These are phyloP conservation scores for Geotrupes spiniger DNA, from an alignment of 2,888 invertebrate genomes.

Conservation along the genomic window DNA sequence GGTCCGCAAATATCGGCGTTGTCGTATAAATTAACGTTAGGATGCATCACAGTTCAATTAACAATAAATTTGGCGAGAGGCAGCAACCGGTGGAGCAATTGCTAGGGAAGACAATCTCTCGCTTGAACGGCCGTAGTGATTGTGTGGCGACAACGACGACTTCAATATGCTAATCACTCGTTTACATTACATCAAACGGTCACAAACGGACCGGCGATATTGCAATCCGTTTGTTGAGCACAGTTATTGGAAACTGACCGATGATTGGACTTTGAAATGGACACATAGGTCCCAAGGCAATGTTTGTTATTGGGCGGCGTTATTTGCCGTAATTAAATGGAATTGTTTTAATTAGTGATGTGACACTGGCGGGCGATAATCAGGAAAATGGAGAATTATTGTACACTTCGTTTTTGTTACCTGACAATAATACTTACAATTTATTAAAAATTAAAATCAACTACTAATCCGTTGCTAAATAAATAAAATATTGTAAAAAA, in stretches of 20 bases:
- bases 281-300: background rate
- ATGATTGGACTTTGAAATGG: slow-evolving; percentile 6
- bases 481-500: too few species aligned
- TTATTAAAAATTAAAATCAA: too few species aligned
- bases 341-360: too few species aligned
- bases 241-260: slow-evolving; percentile 6
- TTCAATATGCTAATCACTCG: slow-evolving; percentile 26
- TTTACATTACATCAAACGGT: slow-evolving; percentile 17
- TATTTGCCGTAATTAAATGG: too few species aligned
- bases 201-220: slow-evolving; percentile 6
- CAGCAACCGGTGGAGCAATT: slow-evolving; percentile 14
- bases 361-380: too few species aligned
- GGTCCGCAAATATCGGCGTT: background rate
- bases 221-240: slow-evolving; percentile 9
- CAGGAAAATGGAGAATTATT: too few species aligned
- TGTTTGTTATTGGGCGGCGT: too few species aligned
- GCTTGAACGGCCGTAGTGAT: slow-evolving; percentile 29
- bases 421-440: too few species aligned
- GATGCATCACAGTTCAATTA: slow-evolving; percentile 18
- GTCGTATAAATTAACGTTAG: slow-evolving; percentile 4
- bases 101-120: slow-evolving; percentile 28
- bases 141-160: slow-evolving; percentile 24
- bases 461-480: too few species aligned
- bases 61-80: slow-evolving; percentile 19
- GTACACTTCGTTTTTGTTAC: too few species aligned